Conservation (phyloP, 2,113 vertebrate genomes). For the Cyprinodon tularosa region DNA sequence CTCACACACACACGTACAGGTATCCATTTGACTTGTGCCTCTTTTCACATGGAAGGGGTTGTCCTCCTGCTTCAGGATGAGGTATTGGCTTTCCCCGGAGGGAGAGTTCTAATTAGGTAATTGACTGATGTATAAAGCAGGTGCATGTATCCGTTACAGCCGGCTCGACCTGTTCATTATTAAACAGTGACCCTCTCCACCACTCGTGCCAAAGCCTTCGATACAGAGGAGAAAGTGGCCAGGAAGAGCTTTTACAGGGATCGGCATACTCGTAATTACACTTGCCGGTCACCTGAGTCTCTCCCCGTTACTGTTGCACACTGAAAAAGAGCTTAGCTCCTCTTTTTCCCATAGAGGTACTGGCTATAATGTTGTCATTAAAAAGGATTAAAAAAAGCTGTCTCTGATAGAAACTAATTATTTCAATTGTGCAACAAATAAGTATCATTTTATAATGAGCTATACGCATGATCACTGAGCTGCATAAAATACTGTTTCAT, state of each 20-base stretch:
- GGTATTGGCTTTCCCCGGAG: conserved; percentile 82
- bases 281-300: conserved; percentile 70
- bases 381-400: conserved; percentile 15
- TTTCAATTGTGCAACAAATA: conserved; percentile 5
- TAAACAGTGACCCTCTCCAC: conserved; percentile 82
- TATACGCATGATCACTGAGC: conserved; percentile 28
- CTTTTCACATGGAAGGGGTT: conserved; percentile 75
- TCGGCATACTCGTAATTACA: conserved; percentile 76
- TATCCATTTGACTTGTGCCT: conserved; percentile 68
- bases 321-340: conserved; percentile 35
- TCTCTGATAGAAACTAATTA: background rate
- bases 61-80: conserved; percentile 61
- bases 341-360: conserved; percentile 40
- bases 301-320: conserved; percentile 39
- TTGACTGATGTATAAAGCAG: conserved; percentile 84
- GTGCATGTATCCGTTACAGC: conserved; percentile 84
- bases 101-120: conserved; percentile 85
- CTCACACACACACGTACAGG: conserved; percentile 56
- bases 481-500: conserved; percentile 56
- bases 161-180: conserved; percentile 82
- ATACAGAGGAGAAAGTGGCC: conserved; percentile 69
- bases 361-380: conserved; percentile 1
- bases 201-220: conserved; percentile 71
- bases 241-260: conserved; percentile 63
- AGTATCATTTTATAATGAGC: conserved; percentile 31